Percentiles rank a stretch among this genome's conserved stretches.
Conservation (phyloP, 2,888 invertebrate species). For the Caradrina clavipalpis region DNA sequence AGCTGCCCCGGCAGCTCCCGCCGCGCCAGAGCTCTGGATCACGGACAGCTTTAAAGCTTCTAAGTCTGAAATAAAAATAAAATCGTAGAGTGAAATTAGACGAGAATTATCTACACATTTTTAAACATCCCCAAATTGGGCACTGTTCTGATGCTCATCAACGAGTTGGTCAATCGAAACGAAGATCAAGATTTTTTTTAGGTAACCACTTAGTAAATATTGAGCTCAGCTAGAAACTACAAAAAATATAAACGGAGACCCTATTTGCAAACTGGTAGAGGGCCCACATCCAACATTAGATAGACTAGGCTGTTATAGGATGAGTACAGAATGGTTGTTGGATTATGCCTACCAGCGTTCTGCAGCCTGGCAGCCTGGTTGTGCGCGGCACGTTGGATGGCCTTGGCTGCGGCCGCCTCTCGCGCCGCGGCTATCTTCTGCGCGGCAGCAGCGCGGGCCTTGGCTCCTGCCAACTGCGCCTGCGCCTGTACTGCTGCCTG, state of each 20-base stretch:
- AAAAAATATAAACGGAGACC: too few species aligned
- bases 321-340: not conserved
- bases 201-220: too few species aligned
- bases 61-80: constrained; percentile 80
- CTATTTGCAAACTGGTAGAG: not conserved
- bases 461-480: constrained; percentile 93
- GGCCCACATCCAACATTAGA: not conserved
- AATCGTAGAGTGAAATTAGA: not conserved
- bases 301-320: too few species aligned
- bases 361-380: constrained; percentile 93
- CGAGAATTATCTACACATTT: not conserved
- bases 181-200: too few species aligned
- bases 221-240: too few species aligned
- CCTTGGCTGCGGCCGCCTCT: constrained; percentile 93
- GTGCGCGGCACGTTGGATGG: constrained; percentile 93
- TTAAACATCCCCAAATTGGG: not conserved
- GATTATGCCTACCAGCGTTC: constrained; percentile 87
- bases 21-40: constrained; percentile 91
- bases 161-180: not conserved
- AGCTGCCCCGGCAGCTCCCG: constrained; percentile 89
- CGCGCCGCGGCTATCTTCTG: constrained; percentile 94
- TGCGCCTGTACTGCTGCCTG: constrained; percentile 93
- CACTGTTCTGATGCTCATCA: not conserved
- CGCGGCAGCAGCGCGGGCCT: constrained; percentile 93
- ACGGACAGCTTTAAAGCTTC: constrained; percentile 92